These are phyloP conservation scores for Psix sp. DNA, from an alignment of 1,140 invertebrate genomes.

Conservation along the genomic window DNA sequence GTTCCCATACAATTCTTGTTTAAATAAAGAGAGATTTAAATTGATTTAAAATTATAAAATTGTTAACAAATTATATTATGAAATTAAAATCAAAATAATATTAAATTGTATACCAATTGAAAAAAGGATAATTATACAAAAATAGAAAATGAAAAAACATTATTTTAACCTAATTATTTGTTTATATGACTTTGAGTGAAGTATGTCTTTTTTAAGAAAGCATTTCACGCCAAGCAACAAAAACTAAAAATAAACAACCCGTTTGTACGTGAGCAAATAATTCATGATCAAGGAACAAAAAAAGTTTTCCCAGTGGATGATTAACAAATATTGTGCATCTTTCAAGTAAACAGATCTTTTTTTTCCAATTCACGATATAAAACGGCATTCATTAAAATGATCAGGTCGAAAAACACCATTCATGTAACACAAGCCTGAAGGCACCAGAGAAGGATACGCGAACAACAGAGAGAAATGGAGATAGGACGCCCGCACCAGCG, in stretches of 20 bases:
- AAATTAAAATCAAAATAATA: too few relatives aligned
- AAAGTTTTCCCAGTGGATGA: background rate
- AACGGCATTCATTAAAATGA: slow-evolving; percentile 19
- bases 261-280: slow-evolving; percentile 2
- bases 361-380: slow-evolving; percentile 5
- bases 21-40: too few relatives aligned
- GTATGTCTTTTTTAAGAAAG: too few relatives aligned
- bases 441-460: slow-evolving; percentile 27
- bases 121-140: too few relatives aligned
- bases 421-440: slow-evolving; percentile 29
- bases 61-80: too few relatives aligned
- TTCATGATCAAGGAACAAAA: background rate
- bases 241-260: slow-evolving; percentile 4
- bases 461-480: slow-evolving; percentile 61
- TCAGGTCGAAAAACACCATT: slow-evolving; percentile 18
- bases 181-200: too few relatives aligned
- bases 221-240: background rate
- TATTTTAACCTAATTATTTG: too few relatives aligned
- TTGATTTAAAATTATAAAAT: too few relatives aligned
- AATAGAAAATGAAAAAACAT: too few relatives aligned
- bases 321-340: slow-evolving; percentile 6
- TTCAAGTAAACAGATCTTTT: background rate
- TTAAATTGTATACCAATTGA: too few relatives aligned
- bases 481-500: slow-evolving; percentile 69
- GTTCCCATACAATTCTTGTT: too few relatives aligned